These are phyloP conservation scores for Syngnathus typhle DNA, from an alignment of 2,113 vertebrate genomes.

Conservation along the genomic window DNA sequence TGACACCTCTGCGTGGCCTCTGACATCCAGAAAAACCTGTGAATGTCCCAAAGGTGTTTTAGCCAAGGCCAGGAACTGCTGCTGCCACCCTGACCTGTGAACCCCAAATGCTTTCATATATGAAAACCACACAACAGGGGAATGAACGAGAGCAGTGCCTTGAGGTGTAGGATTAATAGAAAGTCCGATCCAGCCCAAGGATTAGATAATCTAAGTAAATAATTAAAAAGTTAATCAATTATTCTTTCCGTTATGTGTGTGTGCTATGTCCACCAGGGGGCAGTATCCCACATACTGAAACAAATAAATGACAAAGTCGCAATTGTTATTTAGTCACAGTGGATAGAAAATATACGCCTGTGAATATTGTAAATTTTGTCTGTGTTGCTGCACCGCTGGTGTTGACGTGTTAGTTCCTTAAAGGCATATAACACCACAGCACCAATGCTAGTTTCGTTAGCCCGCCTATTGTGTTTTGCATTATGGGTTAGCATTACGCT, in stretches of 20 bases:
- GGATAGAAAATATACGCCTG: too few relatives aligned
- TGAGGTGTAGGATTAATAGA: not conserved
- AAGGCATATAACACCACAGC: not conserved
- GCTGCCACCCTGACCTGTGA: conserved; percentile 30
- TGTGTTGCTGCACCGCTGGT: too few relatives aligned
- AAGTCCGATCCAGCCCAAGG: too few relatives aligned
- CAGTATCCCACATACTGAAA: too few relatives aligned
- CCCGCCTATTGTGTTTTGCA: not conserved
- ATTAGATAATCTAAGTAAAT: too few relatives aligned
- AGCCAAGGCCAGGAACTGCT: conserved; percentile 34
- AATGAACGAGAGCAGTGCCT: not conserved
- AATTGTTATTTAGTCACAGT: too few relatives aligned
- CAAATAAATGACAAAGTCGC: too few relatives aligned
- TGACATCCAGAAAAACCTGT: conserved; percentile 37
- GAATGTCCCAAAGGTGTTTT: conserved; percentile 38
- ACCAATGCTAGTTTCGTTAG: not conserved
- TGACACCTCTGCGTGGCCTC: conserved; percentile 58
- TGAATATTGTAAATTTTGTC: too few relatives aligned
- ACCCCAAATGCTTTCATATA: conserved; percentile 5
- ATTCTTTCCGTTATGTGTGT: too few relatives aligned
- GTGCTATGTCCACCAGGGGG: too few relatives aligned
- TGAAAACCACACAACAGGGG: not conserved
- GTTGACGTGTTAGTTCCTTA: too few relatives aligned
- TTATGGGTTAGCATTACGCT: not conserved
- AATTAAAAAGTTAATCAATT: not conserved